Evolutionary conservation across 2,797 vertebrate species (phyloP).

Genomic region (Sternarchorhynchus goeldii): DNA sequence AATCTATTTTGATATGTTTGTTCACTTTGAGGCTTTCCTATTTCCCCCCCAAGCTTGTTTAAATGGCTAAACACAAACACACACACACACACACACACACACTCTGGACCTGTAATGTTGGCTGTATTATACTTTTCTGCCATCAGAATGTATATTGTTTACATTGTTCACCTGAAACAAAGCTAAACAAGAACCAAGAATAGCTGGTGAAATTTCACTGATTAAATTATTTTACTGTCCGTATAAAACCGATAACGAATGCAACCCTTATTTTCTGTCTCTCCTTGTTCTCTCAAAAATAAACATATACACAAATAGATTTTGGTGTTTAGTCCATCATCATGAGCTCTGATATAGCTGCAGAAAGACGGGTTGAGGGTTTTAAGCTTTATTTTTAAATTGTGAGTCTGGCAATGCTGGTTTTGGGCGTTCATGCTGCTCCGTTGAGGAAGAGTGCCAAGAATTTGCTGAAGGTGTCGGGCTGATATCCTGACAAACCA

Average conservation of each 20-base stretch:
- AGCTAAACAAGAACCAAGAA: slow-evolving; percentile 21
- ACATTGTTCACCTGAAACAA: slow-evolving; percentile 33
- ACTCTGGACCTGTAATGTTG: slow-evolving; percentile 24
- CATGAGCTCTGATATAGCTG: neutral
- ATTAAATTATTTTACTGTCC: slow-evolving; percentile 57
- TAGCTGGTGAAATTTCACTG: slow-evolving; percentile 40
- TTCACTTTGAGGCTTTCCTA: neutral
- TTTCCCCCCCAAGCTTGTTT: slow-evolving; percentile 6
- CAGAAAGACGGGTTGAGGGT: neutral
- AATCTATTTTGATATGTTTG: slow-evolving; percentile 23
- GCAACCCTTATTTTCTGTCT: slow-evolving; percentile 32
- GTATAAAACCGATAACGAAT: slow-evolving; percentile 27
- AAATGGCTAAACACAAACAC: neutral
- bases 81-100: neutral
- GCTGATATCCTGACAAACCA: slow-evolving; percentile 85
- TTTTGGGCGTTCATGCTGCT: slow-evolving; percentile 68
- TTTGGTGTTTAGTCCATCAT: neutral
- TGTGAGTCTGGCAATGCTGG: neutral
- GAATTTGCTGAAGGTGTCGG: slow-evolving; percentile 91
- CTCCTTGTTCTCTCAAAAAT: slow-evolving; percentile 34
- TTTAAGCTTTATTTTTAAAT: slow-evolving; percentile 9
- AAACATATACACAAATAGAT: slow-evolving; percentile 38
- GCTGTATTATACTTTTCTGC: slow-evolving; percentile 43
- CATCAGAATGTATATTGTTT: slow-evolving; percentile 43
- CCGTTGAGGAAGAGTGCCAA: slow-evolving; percentile 90